These are phyloP conservation scores for Poecilia latipinna DNA, from an alignment of 2,113 vertebrate species.

Conservation along the genomic window DNA sequence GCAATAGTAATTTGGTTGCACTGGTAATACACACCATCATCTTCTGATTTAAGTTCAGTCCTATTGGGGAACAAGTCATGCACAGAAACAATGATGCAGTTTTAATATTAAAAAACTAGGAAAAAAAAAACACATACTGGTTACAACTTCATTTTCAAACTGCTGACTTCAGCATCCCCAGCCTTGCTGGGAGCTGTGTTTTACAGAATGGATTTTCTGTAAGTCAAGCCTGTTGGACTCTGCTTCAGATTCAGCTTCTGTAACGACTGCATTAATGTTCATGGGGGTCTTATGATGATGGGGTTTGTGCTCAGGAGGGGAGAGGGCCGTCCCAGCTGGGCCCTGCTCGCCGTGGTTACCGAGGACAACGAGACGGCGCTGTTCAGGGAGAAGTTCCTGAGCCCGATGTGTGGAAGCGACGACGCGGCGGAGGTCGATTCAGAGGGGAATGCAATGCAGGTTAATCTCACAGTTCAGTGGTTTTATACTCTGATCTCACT, in stretches of 20 bases:
- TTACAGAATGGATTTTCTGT: background rate
- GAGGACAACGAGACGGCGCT: constrained; percentile 77
- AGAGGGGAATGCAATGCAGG: constrained; percentile 53
- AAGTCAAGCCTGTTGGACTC: background rate
- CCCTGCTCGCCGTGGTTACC: constrained; percentile 76
- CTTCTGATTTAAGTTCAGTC: background rate
- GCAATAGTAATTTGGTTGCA: background rate
- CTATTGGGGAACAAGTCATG: background rate
- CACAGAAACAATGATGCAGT: no score
- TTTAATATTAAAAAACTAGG: no score
- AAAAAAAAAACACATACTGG: no score
- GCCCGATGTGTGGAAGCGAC: constrained; percentile 60
- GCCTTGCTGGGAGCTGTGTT: background rate
- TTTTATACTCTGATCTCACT: background rate
- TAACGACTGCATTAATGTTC: background rate
- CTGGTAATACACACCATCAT: background rate
- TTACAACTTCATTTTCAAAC: background rate
- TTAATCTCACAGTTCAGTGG: constrained; percentile 16
- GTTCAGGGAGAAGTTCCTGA: constrained; percentile 82
- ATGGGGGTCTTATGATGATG: background rate
- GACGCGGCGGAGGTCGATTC: constrained; percentile 9
- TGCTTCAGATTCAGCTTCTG: background rate
- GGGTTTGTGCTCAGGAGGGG: constrained; percentile 67
- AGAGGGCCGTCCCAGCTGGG: constrained; percentile 81
- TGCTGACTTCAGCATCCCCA: background rate